Evolutionary conservation across 2,888 invertebrate genomes (phyloP).

Genomic region (Diachrysia chrysitis): DNA sequence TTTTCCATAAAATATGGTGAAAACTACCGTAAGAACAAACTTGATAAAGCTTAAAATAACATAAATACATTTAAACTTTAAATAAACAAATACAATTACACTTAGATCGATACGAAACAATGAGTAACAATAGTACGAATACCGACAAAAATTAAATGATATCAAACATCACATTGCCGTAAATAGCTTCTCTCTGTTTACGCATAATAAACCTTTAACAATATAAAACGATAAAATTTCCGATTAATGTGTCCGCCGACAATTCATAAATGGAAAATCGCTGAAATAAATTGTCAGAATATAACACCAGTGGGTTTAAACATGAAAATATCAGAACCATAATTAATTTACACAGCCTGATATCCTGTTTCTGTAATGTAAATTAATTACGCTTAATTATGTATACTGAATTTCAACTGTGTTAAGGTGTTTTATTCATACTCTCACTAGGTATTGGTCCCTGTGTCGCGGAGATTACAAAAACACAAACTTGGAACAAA

Average conservation of each 20-base stretch:
- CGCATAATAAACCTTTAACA: slow-evolving; percentile 39
- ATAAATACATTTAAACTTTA: no score
- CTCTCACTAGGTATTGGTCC: not conserved
- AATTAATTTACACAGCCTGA: slow-evolving; percentile 49
- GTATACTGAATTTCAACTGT: not conserved
- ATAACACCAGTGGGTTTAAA: slow-evolving; percentile 47
- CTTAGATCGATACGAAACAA: not conserved
- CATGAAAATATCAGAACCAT: slow-evolving; percentile 41
- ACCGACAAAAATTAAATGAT: slow-evolving; percentile 1
- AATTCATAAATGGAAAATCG: slow-evolving; percentile 44
- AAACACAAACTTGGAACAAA: no score
- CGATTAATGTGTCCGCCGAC: slow-evolving; percentile 35
- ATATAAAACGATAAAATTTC: slow-evolving; percentile 49
- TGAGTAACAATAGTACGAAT: not conserved
- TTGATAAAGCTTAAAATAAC: no score
- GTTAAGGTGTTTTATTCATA: not conserved
- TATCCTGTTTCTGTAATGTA: slow-evolving; percentile 34
- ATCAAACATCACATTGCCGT: not conserved
- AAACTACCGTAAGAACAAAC: no score
- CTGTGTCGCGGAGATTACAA: not conserved
- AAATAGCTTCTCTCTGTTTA: slow-evolving; percentile 26
- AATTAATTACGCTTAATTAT: slow-evolving; percentile 38
- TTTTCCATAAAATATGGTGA: no score
- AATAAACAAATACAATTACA: not conserved
- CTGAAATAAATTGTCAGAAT: slow-evolving; percentile 46